Conservation (phyloP, 2,797 vertebrate species). For the Chaetophractus vellerosus region DNA sequence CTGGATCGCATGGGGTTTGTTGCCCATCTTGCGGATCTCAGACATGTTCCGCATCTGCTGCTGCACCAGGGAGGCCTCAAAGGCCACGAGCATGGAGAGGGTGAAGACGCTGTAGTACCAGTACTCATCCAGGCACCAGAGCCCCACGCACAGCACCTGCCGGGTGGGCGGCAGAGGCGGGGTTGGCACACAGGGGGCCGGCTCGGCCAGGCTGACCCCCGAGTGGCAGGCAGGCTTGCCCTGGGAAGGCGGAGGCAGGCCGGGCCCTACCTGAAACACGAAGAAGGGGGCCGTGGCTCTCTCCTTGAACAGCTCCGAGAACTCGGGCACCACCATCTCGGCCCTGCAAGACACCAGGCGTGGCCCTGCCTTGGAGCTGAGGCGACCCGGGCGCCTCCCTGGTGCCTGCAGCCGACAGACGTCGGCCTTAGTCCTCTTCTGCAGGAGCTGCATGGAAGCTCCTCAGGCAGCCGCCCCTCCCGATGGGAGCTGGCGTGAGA, state of each 20-base stretch:
- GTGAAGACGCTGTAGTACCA: slow-evolving; percentile 99
- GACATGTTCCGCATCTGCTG: slow-evolving; percentile 99
- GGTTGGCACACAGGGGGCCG: not conserved
- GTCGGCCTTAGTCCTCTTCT: too few relatives aligned
- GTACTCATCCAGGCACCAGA: slow-evolving; percentile 99
- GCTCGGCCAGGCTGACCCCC: not conserved
- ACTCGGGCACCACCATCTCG: slow-evolving; percentile 98
- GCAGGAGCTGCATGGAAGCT: too few relatives aligned
- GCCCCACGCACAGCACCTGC: slow-evolving; percentile 97
- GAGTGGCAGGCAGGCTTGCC: not conserved
- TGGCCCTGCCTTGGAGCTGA: too few relatives aligned
- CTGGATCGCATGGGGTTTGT: slow-evolving; percentile 98
- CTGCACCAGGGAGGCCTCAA: slow-evolving; percentile 98
- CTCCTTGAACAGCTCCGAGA: slow-evolving; percentile 97
- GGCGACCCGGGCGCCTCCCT: too few relatives aligned
- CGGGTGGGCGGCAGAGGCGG: not conserved
- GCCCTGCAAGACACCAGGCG: slow-evolving; percentile 88
- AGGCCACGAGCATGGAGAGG: slow-evolving; percentile 98
- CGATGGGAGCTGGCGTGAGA: too few relatives aligned
- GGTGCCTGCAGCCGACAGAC: too few relatives aligned
- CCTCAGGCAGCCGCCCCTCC: too few relatives aligned
- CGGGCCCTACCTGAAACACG: slow-evolving; percentile 96
- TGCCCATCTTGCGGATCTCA: slow-evolving; percentile 98
- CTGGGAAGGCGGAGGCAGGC: not conserved
- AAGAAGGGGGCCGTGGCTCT: slow-evolving; percentile 98